Conservation (phyloP, 2,797 vertebrate genomes). For the Myotis findleyi region DNA sequence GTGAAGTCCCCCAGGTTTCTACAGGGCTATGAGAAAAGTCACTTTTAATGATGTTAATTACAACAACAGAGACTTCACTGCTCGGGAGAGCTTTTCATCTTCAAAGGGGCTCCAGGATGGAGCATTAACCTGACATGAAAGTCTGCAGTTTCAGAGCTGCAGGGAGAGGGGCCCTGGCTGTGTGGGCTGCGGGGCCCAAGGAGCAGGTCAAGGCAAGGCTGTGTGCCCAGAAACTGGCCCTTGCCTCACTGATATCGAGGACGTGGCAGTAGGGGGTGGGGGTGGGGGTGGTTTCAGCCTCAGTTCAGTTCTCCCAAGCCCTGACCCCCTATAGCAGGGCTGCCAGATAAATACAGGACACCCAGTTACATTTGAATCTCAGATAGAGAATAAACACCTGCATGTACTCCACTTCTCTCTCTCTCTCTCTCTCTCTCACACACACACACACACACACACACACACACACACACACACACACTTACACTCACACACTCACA, state of each 20-base stretch:
- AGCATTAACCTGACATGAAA: constrained; percentile 65
- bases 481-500: background rate
- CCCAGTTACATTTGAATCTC: background rate
- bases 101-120: constrained; percentile 71
- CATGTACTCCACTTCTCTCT: background rate
- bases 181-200: background rate
- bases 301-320: background rate
- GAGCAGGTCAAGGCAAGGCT: background rate
- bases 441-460: background rate
- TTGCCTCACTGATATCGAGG: background rate
- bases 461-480: background rate
- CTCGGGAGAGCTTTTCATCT: constrained; percentile 73
- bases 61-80: constrained; percentile 49
- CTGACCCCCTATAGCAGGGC: background rate
- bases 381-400: background rate
- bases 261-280: background rate
- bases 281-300: background rate
- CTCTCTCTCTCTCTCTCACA: too few species aligned
- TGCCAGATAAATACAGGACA: background rate
- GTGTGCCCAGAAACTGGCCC: background rate
- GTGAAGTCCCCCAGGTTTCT: constrained; percentile 47
- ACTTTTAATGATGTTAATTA: constrained; percentile 79
- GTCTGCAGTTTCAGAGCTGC: constrained; percentile 15
- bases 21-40: constrained; percentile 42
- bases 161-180: background rate